These are phyloP conservation scores for Alloscopus bannaensis DNA, from an alignment of 2,888 invertebrate species.

Conservation along the genomic window DNA sequence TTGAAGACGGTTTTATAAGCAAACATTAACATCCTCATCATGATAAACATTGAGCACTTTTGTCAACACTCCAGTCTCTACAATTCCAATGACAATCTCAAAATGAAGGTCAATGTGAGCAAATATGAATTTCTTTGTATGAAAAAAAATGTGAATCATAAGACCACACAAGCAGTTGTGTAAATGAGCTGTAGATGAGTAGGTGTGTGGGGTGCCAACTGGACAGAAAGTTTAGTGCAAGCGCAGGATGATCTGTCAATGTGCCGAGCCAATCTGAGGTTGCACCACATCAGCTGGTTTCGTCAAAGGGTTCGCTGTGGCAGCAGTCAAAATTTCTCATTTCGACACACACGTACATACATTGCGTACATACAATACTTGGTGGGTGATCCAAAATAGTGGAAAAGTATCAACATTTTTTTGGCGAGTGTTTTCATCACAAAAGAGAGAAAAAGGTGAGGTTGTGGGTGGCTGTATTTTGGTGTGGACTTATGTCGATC, in stretches of 20 bases:
- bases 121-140: no score
- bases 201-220: conserved; percentile 15
- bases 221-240: background rate
- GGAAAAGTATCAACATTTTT: background rate
- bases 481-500: background rate
- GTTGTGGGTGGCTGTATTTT: background rate
- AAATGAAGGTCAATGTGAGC: no score
- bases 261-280: conserved; percentile 9
- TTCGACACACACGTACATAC: background rate
- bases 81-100: no score
- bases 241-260: conserved; percentile 21
- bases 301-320: conserved; percentile 11
- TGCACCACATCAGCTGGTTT: conserved; percentile 33
- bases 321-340: conserved; percentile 26
- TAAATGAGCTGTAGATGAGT: background rate
- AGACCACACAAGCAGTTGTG: background rate
- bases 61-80: no score
- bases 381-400: background rate
- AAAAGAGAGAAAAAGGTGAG: conserved; percentile 16
- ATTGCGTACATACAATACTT: background rate
- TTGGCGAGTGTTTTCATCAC: background rate
- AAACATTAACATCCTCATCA: no score
- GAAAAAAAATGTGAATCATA: no score
- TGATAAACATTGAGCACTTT: no score
- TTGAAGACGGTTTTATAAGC: no score